Base-by-base conservation (phyloP, 2,797 vertebrate species). In the Cyprinella venusta region DNA sequence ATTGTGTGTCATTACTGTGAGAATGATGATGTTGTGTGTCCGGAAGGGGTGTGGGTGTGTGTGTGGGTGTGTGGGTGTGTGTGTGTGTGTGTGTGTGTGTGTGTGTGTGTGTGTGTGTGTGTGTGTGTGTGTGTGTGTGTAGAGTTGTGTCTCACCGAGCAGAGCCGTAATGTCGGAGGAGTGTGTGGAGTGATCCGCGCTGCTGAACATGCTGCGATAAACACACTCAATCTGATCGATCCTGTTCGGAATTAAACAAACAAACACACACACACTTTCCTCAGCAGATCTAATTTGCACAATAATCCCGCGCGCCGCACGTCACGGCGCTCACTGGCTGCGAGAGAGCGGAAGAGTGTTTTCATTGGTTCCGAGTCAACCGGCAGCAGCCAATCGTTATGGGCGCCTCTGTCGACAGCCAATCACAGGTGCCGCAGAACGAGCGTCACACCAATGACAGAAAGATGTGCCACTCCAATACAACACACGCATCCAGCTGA, bases 231-330 rank as follows among this genome's bases (percentile, higher is more conserved):
- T 6, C 45, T 15, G 13, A 48, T 48, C 45, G 16, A 52, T 24
- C 19, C 6, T 33, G 8, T 5, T 8, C 1, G 3, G 2, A 38
- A 16, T 8, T 15, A 38, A n/a, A 75, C 30, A 30, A 16, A 24
- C 30, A 68, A 19, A 8, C 2, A 5, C 26, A 4, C 63, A 6
- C 21, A 40, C 13, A 0, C 1, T 2, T 12, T 15, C 19, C 13
- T 61, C 56, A 2, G 45, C 13, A 48, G 45, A 15, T 30, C 42
- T 7, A 13, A 54, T 21, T 21, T n/a, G 4, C 86, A 18, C 84
- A 24, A 18, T 84, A 30, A 19, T 76, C 65, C 90, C 86, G 85
- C 92, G 92, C 93, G 89, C 88, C 89, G 19, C 79, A 19, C 30
- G 3, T 2, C 2, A 8, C 8, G 24, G 59, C 33, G 69, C 4